Base-by-base conservation (phyloP, 1,140 invertebrate genomes). In the Artemia franciscana region DNA sequence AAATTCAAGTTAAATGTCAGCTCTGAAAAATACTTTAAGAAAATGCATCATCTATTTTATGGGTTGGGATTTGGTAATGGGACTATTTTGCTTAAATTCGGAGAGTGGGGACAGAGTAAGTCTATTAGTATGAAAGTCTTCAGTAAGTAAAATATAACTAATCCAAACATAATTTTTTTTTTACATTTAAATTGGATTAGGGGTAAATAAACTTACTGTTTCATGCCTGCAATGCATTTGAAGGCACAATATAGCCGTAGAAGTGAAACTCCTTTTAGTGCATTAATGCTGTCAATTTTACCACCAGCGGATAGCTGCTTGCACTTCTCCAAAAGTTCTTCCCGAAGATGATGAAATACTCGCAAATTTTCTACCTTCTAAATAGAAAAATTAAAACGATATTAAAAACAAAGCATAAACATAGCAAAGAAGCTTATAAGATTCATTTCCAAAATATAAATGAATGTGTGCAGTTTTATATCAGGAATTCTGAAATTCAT, bases 171-270 rank as follows among this genome's bases (percentile, higher is more conserved):
- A 18, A 12, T 9, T 12, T 12, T 51, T 12, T 51, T 51, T 9
- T 51, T 51, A 51, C 9, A 51, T 51, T 51, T 9, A 51, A 51
- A 51, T 9, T 51, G 39, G 9, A 12, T 51, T 51, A 51, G 9
- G 18, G 39, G 18, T 51, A 51, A 66, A 24, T 51, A 26, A 26
- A 15, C 24, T n/a, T 27, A 61, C 15, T 78, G 86, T 80, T 93
- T 94, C 0, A 94, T 84, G 7, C 85, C 85, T 3, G 90, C 91
- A 62, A 95, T 91, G 28, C 90, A 90, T 67, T 90, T 80, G 0
- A 97, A 75, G 9, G 91, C 91, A 76, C 90, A 93, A 69, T 93
- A 93, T 0, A 97, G 76, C 57, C 91, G 75, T 23, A 92, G 72
- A 23, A 91, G 71, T 3, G 87, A 82, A 25, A 85, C 85, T 18